Percentiles rank a stretch among this genome's conserved stretches.
Evolutionary conservation across 2,888 invertebrate genomes (phyloP).

Genomic region (Baccha elongata): DNA sequence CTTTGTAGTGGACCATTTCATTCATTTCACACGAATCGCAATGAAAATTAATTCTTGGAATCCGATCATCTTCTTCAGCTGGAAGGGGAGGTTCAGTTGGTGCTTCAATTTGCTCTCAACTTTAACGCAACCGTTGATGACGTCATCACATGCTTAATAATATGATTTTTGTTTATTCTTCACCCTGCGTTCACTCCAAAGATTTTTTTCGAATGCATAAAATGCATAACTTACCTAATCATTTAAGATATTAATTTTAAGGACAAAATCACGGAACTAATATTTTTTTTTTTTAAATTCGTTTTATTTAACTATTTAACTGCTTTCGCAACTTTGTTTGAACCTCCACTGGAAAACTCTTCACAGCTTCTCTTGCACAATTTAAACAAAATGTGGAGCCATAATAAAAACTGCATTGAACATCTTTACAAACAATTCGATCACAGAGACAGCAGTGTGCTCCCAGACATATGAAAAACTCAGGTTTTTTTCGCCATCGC

Average conservation of each 20-base stretch:
- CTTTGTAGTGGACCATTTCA: slow-evolving; percentile 90
- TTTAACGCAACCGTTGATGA: no score
- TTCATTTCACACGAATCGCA: slow-evolving; percentile 87
- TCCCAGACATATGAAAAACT: slow-evolving; percentile 88
- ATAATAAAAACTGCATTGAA: slow-evolving; percentile 91
- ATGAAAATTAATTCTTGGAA: slow-evolving; percentile 81
- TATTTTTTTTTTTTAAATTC: no score
- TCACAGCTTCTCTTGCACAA: slow-evolving; percentile 86
- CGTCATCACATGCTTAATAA: no score
- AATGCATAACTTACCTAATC: no score
- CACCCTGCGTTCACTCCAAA: no score
- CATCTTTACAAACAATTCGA: slow-evolving; percentile 87
- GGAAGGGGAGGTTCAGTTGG: slow-evolving; percentile 40
- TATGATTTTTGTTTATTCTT: no score
- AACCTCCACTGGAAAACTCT: slow-evolving; percentile 88
- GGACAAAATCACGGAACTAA: no score
- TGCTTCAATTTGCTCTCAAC: no score
- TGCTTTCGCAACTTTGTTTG: slow-evolving; percentile 84
- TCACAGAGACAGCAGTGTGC: slow-evolving; percentile 88
- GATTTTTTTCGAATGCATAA: no score
- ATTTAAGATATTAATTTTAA: no score
- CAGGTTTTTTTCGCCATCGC: slow-evolving; percentile 85
- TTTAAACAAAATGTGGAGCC: slow-evolving; percentile 87
- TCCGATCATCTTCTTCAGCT: slow-evolving; percentile 77
- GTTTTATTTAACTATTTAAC: no score